Evolutionary conservation across 2,113 vertebrate species (phyloP).

Genomic region (Corapipo altera): DNA sequence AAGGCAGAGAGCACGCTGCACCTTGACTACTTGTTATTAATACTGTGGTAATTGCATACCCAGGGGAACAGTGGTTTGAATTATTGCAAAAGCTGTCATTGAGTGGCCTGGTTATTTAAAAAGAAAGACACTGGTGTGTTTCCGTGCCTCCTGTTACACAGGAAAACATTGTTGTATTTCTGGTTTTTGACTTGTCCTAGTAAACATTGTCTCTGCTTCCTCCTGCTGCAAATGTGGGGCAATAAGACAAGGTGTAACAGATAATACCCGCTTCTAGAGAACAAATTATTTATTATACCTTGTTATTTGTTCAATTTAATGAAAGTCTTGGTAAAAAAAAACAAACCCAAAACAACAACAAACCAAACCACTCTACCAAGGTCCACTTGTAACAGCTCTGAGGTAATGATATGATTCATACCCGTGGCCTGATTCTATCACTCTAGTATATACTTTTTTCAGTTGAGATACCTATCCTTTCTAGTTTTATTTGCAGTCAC

Average conservation of each 20-base stretch:
- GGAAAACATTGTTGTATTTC: conserved; percentile 31
- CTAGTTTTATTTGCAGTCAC: background rate
- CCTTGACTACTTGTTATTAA: background rate
- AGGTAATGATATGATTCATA: background rate
- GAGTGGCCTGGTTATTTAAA: conserved; percentile 37
- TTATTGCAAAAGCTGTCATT: conserved; percentile 12
- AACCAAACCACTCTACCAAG: background rate
- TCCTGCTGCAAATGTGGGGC: conserved; percentile 50
- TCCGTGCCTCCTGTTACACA: background rate
- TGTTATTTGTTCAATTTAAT: conserved; percentile 60
- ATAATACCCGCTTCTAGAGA: conserved; percentile 48
- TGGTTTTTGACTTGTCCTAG: background rate
- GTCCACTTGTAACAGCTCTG: background rate
- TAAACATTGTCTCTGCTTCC: conserved; percentile 53
- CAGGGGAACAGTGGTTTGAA: conserved; percentile 5
- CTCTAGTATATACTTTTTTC: background rate
- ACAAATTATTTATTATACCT: conserved; percentile 58
- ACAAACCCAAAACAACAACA: background rate
- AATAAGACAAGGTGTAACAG: conserved; percentile 38
- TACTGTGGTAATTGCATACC: conserved; percentile 5
- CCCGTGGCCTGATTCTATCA: background rate
- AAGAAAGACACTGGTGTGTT: background rate
- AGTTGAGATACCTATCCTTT: background rate
- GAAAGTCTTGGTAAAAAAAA: background rate
- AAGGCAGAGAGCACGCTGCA: background rate